Conservation (phyloP, 2,888 invertebrate species). For the Hemistola chrysoprasaria region DNA sequence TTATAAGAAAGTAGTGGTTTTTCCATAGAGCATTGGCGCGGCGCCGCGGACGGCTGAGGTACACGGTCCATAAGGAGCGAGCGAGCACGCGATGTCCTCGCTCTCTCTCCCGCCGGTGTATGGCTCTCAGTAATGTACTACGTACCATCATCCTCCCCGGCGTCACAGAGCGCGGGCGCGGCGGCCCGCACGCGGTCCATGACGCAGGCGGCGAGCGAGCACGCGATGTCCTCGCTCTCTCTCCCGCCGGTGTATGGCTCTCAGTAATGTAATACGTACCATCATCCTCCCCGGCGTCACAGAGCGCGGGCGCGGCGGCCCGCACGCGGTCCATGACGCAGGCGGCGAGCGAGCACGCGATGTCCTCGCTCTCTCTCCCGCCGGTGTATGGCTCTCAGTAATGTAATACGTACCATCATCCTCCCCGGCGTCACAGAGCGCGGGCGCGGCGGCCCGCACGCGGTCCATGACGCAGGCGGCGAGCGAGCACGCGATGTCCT, state of each 20-base stretch:
- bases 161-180: slow-evolving; percentile 23
- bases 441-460: slow-evolving; percentile 44
- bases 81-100: slow-evolving; percentile 80
- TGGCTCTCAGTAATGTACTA: too few relatives aligned
- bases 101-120: too few relatives aligned
- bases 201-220: slow-evolving; percentile 76
- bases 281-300: slow-evolving; percentile 35
- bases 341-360: slow-evolving; percentile 80
- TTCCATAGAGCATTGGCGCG: slow-evolving; percentile 23
- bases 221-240: too few relatives aligned
- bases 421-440: slow-evolving; percentile 29
- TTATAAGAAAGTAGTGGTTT: too few relatives aligned
- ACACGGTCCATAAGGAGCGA: slow-evolving; percentile 81
- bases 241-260: too few relatives aligned
- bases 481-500: slow-evolving; percentile 81
- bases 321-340: slow-evolving; percentile 76
- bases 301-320: slow-evolving; percentile 20
- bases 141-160: slow-evolving; percentile 36
- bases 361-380: too few relatives aligned
- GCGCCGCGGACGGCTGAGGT: slow-evolving; percentile 56
- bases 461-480: slow-evolving; percentile 77
- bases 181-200: slow-evolving; percentile 70
- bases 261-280: too few relatives aligned
- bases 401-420: slow-evolving; percentile 37
- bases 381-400: too few relatives aligned